Base-by-base conservation (phyloP, 53 echinoderm and acorn worm species). In the Luidia sarsii region DNA sequence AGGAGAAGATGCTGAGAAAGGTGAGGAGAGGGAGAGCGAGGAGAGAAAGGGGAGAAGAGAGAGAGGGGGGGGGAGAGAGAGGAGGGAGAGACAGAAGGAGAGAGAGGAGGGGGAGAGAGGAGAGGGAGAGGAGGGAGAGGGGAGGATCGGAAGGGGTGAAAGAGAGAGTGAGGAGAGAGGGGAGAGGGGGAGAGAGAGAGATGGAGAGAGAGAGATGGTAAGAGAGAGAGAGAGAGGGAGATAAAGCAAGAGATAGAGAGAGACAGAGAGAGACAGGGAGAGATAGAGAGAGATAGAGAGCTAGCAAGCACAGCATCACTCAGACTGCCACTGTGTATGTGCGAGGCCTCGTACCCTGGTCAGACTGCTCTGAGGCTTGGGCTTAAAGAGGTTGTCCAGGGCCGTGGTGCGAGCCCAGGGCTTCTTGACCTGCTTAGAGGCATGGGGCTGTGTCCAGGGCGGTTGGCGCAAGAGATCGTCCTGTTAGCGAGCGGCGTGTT, bases 401-500 rank as follows among this genome's bases (percentile, higher is more conserved):
- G 92, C 84, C 39, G 85, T 95, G 35, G 95, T 90, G 39, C 95
- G 81, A 23, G 68, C 92, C 92, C 92, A 90, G 4, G 88, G 83
- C 36, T 67, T 73, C 70, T 85, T 65, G 7, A 41, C 71, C 13
- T 56, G 28, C 4, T 80, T 35, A 15, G 41, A 14, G 11, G 45
- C 81, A 48, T 84, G 81, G 4, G 85, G 84, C 37, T 84, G 81
- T 18, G 34, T 84, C 85, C 89, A 80, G 39, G 87, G 84, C 33
- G 92, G 85, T 43, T 87, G 81, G 4, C 33, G 59, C 22, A 54
- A 73, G 11, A 84, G 59, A 38, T 83, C 62, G 14, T 63, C 65
- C 68, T 68, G 60, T 57, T 70, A 70, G 15, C 56, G 15, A 41
- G 48, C 24, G 63, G 59, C 49, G 39, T 56, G 70, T 46, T 69